Evolutionary conservation across 2,888 invertebrate genomes (phyloP).

Genomic region (Drosophila paracracens): DNA sequence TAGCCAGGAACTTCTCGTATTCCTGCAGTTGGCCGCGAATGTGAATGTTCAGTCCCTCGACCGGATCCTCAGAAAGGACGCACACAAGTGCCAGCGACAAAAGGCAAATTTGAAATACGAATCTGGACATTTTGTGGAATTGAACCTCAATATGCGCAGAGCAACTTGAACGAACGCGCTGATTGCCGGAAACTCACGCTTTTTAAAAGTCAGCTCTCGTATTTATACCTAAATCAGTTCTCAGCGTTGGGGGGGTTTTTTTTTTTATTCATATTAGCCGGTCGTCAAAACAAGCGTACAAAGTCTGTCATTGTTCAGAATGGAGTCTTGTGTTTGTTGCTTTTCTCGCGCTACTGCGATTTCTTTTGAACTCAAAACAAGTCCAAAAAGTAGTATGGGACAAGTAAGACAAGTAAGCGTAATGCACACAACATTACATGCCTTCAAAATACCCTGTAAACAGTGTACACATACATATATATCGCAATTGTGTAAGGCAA

Average conservation of each 20-base stretch:
- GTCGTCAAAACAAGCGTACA: constrained; percentile 53
- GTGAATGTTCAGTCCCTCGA: constrained; percentile 64
- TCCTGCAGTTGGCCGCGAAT: constrained; percentile 70
- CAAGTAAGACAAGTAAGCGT: constrained; percentile 28
- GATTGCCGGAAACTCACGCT: constrained; percentile 56
- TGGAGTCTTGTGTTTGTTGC: constrained; percentile 47
- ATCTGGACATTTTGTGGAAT: constrained; percentile 62
- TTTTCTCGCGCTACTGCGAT: constrained; percentile 55
- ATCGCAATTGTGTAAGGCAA: not conserved
- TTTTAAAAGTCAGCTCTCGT: constrained; percentile 48
- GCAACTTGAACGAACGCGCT: constrained; percentile 37
- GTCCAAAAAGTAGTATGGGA: constrained; percentile 57
- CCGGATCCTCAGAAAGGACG: constrained; percentile 50
- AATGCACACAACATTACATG: constrained; percentile 6
- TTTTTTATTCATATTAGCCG: constrained; percentile 36
- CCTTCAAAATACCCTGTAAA: constrained; percentile 38
- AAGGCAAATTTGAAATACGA: constrained; percentile 55
- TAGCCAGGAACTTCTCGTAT: constrained; percentile 59
- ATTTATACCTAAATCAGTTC: constrained; percentile 66
- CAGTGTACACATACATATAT: not conserved
- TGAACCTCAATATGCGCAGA: constrained; percentile 26
- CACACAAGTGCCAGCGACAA: constrained; percentile 59
- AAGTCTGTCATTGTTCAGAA: constrained; percentile 62
- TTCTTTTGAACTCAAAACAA: constrained; percentile 65
- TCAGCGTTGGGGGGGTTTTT: constrained; percentile 46